Conservation (phyloP, 2,888 invertebrate species). For the Hypsopygia costalis region DNA sequence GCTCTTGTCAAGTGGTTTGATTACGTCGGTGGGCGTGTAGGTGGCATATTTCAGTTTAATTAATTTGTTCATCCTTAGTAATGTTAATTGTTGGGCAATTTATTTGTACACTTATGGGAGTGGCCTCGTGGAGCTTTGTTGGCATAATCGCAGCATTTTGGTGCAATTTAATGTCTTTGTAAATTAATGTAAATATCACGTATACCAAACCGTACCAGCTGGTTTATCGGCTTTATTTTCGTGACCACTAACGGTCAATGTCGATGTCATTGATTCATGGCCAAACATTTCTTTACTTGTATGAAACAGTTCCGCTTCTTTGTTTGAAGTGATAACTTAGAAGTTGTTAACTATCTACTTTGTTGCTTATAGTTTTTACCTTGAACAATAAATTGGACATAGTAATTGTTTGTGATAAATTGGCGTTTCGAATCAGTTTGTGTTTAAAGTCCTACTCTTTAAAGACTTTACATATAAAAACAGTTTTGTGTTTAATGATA, state of each 20-base stretch:
- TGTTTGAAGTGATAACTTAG: too few species aligned
- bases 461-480: too few species aligned
- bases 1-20: not conserved
- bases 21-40: slow-evolving; percentile 1
- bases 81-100: slow-evolving; percentile 23
- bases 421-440: too few species aligned
- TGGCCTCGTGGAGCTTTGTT: slow-evolving; percentile 15
- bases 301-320: slow-evolving; percentile 1
- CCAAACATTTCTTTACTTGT: slow-evolving; percentile 25
- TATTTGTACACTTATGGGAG: slow-evolving; percentile 20
- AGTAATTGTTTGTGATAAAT: too few species aligned
- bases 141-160: slow-evolving; percentile 10
- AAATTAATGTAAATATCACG: slow-evolving; percentile 4
- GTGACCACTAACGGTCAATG: slow-evolving; percentile 33
- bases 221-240: slow-evolving; percentile 14
- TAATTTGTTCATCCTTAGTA: slow-evolving; percentile 19
- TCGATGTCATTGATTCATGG: slow-evolving; percentile 49
- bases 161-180: slow-evolving; percentile 4
- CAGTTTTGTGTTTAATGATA: too few species aligned
- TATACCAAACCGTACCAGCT: not conserved
- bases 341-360: too few species aligned
- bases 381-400: too few species aligned
- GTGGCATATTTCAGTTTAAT: slow-evolving; percentile 20
- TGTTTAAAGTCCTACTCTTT: too few species aligned
- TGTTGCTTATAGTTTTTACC: too few species aligned